Base-by-base conservation (phyloP, 2,113 vertebrate species). In the Amblyopsis rosae region DNA sequence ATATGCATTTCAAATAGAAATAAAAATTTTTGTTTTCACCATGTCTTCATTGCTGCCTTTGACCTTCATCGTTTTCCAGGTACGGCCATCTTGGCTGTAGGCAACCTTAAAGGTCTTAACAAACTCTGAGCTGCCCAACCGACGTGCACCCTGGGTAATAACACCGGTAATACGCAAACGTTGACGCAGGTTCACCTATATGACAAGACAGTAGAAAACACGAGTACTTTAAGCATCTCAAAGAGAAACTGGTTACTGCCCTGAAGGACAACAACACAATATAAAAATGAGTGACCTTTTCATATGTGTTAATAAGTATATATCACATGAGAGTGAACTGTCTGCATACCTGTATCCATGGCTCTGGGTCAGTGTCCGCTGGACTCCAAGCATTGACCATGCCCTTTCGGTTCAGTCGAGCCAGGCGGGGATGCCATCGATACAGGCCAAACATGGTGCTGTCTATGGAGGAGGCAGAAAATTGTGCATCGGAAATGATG, bases 371-470 rank as follows among this genome's bases (percentile, higher is more conserved):
- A 75, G 93, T 94, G 87, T 95, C 94, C 72, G 94, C 93, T 55
- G 95, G 93, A 63, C 94, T 95, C 95, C 95, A 96, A 56, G 94
- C 95, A 69, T 96, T 96, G 78, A 95, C 94, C 50, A 96, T 92
- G 13, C 95, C 95, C 73, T 94, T 94, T 86, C 93, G 94, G 85
- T 96, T 95, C 32, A 96, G 94, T 26, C 94, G 88, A 48, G 94
- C 94, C 64, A 94, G 95, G 84, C 94, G 94, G 0, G 95, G 94
- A 49, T 94, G 94, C 95, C 95, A 96, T 59, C 94, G 95, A 86
- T 96, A 94, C 59, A 95, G 91, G 13, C 95, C 95, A 64, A 95
- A 95, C 73, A 96, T 91, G 74, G 94, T 92, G 69, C 94, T 87
- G 65, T 94, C 93, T 12, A 93, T 94, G 50, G 95, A 96, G 0